A percentile compares a stretch with the other conserved stretches of the same genome.
These are phyloP conservation scores for Pogonocichla stellata DNA, from an alignment of 2,113 vertebrate genomes.

Conservation along the genomic window DNA sequence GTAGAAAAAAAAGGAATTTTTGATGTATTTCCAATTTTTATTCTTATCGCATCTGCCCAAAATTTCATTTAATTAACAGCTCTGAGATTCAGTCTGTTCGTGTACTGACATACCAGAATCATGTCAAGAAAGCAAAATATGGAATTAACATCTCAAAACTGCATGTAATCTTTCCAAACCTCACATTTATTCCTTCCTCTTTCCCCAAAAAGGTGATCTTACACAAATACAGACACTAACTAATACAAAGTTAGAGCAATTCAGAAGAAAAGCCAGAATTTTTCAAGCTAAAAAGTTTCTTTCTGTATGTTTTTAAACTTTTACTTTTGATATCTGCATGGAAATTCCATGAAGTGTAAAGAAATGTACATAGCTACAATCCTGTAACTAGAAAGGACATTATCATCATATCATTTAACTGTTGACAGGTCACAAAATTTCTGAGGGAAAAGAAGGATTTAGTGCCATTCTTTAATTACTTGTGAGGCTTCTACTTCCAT, in stretches of 20 bases:
- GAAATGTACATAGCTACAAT: neutral
- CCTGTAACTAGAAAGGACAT: neutral
- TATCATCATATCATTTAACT: neutral
- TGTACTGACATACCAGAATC: conserved; percentile 6
- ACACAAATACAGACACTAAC: neutral
- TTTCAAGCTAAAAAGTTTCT: neutral
- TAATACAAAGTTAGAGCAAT: neutral
- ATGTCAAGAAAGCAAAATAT: conserved; percentile 25
- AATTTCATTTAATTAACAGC: conserved; percentile 33
- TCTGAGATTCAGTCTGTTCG: conserved; percentile 14
- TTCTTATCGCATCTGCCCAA: neutral
- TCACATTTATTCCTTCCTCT: neutral
- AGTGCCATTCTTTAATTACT: neutral
- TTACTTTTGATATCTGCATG: neutral
- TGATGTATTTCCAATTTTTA: conserved; percentile 24
- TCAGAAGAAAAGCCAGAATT: neutral
- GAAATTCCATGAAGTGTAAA: neutral
- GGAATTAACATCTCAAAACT: neutral
- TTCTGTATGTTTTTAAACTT: neutral
- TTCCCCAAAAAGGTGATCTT: neutral
- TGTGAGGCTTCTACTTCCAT: neutral
- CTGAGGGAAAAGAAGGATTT: neutral
- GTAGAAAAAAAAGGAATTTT: neutral
- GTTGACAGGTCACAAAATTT: neutral
- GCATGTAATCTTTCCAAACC: neutral